phyloP scores from a whole-genome alignment of 2,113 vertebrate species.

The Mixornis gularis region DNA sequence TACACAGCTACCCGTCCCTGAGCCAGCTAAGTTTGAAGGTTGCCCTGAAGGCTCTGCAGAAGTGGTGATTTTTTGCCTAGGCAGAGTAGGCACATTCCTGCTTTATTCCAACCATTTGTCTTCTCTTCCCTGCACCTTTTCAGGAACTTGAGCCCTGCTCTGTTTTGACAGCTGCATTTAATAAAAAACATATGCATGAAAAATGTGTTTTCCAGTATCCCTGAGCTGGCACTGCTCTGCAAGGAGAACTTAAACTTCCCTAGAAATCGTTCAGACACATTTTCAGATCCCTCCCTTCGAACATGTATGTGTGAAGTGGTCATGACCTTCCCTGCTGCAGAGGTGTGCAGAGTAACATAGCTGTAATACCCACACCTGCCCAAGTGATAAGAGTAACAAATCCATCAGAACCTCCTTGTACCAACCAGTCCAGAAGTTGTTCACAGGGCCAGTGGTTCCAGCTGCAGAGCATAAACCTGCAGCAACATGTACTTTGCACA shows the following conservation, averaged over 20 bases:
- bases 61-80: not conserved
- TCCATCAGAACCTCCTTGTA: not conserved
- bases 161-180: constrained; percentile 47
- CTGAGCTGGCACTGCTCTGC: not conserved
- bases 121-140: constrained; percentile 32
- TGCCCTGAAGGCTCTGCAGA: not conserved
- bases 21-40: constrained; percentile 3
- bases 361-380: not conserved
- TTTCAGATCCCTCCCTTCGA: not conserved
- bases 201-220: constrained; percentile 28
- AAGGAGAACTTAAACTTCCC: not conserved
- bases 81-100: not conserved
- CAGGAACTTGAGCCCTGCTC: not conserved
- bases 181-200: constrained; percentile 27
- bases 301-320: not conserved
- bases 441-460: not conserved
- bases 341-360: not conserved
- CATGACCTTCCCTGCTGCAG: not conserved
- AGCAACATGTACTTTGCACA: not conserved
- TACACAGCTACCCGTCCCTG: not conserved
- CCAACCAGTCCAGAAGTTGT: not conserved
- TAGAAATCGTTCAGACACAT: not conserved
- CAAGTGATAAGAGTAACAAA: not conserved
- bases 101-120: constrained; percentile 19
- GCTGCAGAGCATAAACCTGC: not conserved